Percentiles rank a stretch among this genome's conserved stretches.
Evolutionary conservation across 2,797 vertebrate species (phyloP).

Genomic region (Mastacembelus armatus): DNA sequence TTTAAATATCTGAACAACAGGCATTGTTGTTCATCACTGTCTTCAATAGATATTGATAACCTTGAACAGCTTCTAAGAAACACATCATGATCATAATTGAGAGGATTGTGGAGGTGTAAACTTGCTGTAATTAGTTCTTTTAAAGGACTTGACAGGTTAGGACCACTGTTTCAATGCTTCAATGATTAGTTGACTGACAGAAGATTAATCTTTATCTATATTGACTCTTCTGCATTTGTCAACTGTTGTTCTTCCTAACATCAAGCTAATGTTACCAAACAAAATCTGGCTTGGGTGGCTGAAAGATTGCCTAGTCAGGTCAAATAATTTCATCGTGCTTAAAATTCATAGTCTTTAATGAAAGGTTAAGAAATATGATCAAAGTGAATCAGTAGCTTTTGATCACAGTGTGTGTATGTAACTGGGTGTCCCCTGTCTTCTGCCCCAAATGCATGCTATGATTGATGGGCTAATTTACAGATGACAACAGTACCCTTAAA

Average conservation of each 20-base stretch:
- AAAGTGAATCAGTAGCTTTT: conserved; percentile 14
- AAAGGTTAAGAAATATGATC: conserved; percentile 12
- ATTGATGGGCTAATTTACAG: conserved; percentile 29
- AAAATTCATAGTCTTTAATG: conserved; percentile 5
- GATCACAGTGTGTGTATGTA: neutral
- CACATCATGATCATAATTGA: conserved; percentile 23
- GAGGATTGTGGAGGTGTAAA: conserved; percentile 5
- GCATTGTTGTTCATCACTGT: conserved; percentile 5
- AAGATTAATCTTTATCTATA: neutral
- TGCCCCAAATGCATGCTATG: conserved; percentile 4
- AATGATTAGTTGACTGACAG: neutral
- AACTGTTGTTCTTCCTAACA: neutral
- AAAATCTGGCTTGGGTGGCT: neutral
- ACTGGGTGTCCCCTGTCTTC: neutral
- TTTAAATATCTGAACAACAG: conserved; percentile 37
- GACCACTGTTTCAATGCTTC: neutral
- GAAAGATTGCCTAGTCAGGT: neutral
- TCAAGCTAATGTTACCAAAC: neutral
- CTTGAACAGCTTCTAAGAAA: conserved; percentile 8
- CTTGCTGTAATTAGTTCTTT: conserved; percentile 5
- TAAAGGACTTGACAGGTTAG: neutral
- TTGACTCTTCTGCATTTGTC: neutral
- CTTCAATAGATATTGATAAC: conserved; percentile 26
- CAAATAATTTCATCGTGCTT: neutral
- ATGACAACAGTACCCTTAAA: conserved; percentile 26